These are phyloP conservation scores for Vimba vimba DNA, from an alignment of 2,113 vertebrate species.

Conservation along the genomic window DNA sequence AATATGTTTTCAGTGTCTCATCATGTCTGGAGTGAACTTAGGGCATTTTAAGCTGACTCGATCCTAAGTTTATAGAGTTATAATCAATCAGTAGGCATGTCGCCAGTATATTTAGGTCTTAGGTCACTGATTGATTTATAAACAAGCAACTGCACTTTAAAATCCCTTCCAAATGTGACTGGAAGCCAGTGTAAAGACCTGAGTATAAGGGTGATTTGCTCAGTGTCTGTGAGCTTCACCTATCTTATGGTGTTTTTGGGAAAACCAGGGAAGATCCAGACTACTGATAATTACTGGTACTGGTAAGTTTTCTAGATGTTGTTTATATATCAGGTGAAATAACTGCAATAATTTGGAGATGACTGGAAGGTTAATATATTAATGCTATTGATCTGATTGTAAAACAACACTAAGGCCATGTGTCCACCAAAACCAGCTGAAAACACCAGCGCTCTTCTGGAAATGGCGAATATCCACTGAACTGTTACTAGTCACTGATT, in stretches of 20 bases:
- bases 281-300: not conserved
- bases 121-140: too few species aligned
- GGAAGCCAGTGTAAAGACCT: not conserved
- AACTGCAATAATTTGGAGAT: too few species aligned
- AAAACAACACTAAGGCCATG: too few species aligned
- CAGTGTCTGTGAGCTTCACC: not conserved
- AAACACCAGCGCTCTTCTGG: too few species aligned
- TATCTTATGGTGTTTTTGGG: not conserved
- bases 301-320: not conserved
- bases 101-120: too few species aligned
- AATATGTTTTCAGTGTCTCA: not conserved
- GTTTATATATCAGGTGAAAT: too few species aligned
- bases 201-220: too few species aligned
- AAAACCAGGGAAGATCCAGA: not conserved
- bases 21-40: not conserved
- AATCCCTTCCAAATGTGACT: not conserved
- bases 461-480: too few species aligned
- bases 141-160: not conserved
- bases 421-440: too few species aligned
- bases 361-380: not conserved
- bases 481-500: too few species aligned
- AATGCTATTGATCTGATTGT: not conserved
- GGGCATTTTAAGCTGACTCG: not conserved
- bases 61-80: not conserved
- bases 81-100: not conserved